Percentiles rank a stretch among this genome's conserved stretches.
Evolutionary conservation across 2,113 vertebrate genomes (phyloP).

Genomic region (Corydoras maculifer): DNA sequence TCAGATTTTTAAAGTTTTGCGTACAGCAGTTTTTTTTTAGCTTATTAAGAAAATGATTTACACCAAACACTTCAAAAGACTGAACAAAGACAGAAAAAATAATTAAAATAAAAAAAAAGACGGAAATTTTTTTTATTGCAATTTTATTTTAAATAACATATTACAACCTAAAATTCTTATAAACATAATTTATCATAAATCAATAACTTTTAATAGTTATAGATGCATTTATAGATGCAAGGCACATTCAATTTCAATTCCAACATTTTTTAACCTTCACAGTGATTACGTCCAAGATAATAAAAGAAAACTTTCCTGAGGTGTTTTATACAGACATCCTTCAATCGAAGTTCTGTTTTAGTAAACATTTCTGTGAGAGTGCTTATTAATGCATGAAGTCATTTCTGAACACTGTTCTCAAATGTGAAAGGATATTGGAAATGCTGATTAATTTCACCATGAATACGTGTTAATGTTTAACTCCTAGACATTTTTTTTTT

Average conservation of each 20-base stretch:
- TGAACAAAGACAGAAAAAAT: too few relatives aligned
- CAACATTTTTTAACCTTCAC: background rate
- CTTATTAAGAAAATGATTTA: too few relatives aligned
- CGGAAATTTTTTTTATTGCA: background rate
- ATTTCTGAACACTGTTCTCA: too few relatives aligned
- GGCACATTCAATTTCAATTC: constrained; percentile 22
- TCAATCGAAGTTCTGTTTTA: background rate
- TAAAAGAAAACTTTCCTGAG: constrained; percentile 1
- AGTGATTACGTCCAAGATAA: background rate
- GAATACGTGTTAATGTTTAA: too few relatives aligned
- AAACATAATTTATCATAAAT: background rate
- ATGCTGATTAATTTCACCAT: too few relatives aligned
- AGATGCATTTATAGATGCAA: background rate
- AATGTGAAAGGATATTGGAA: too few relatives aligned
- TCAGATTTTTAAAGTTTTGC: background rate
- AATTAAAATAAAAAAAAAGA: background rate
- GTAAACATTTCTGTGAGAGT: too few relatives aligned
- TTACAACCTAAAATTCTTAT: background rate
- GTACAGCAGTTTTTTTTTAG: too few relatives aligned
- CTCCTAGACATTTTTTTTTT: too few relatives aligned
- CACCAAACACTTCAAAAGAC: too few relatives aligned
- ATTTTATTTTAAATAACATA: background rate
- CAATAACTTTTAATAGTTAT: too few relatives aligned
- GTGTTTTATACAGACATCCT: background rate
- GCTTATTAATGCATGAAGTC: too few relatives aligned